Evolutionary conservation across 2,888 invertebrate species (phyloP).

Genomic region (Drymonia ruficornis): DNA sequence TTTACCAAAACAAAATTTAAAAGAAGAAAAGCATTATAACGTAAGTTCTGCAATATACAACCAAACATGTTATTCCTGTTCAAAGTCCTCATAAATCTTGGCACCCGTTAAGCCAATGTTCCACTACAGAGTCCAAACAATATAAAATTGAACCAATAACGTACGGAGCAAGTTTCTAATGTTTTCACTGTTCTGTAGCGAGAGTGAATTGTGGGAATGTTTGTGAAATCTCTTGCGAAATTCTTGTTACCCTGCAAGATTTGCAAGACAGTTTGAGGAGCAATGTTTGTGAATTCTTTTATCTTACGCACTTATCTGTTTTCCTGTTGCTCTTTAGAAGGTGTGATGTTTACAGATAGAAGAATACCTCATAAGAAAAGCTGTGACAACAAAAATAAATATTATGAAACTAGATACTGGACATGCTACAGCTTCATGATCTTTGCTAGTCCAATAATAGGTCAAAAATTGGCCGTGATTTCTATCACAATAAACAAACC

Average conservation of each 20-base stretch:
- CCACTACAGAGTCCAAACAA: slow-evolving; percentile 5
- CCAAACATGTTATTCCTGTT: neutral
- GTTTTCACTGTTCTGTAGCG: slow-evolving; percentile 15
- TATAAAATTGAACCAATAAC: slow-evolving; percentile 13
- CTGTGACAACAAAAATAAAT: no score
- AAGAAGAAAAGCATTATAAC: no score
- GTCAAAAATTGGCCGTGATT: no score
- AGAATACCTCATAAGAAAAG: no score
- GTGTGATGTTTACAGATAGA: no score
- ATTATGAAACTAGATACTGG: no score
- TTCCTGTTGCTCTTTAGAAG: neutral
- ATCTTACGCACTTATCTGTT: neutral
- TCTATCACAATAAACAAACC: no score
- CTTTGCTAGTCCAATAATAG: no score
- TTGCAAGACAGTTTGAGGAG: slow-evolving; percentile 25
- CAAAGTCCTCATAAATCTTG: neutral
- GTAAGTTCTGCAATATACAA: neutral
- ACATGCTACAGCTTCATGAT: no score
- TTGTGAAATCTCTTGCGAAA: slow-evolving; percentile 15
- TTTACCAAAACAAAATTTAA: no score
- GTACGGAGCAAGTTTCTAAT: slow-evolving; percentile 3
- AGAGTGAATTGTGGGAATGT: slow-evolving; percentile 25
- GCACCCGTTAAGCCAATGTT: neutral
- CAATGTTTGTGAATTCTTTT: slow-evolving; percentile 22
- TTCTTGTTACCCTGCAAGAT: slow-evolving; percentile 5